phyloP scores from a whole-genome alignment of 2,888 invertebrate genomes.

The Crocallis elinguaria region DNA sequence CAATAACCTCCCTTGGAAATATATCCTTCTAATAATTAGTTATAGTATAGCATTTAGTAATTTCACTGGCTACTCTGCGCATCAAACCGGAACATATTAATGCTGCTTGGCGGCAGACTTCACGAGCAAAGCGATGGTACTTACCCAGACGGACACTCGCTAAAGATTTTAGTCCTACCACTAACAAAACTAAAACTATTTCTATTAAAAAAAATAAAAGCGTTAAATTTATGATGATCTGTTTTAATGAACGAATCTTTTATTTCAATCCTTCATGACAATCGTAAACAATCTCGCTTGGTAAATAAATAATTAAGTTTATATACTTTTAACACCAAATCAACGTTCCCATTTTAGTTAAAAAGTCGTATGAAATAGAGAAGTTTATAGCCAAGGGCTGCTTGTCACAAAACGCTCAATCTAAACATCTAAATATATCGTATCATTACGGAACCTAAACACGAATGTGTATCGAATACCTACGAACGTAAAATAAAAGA shows the following conservation, averaged over 20 bases:
- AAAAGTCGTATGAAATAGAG: constrained; percentile 12
- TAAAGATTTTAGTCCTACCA: too few species aligned
- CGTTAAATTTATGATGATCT: neutral
- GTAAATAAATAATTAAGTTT: neutral
- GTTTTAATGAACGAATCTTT: neutral
- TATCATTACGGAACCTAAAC: constrained; percentile 3
- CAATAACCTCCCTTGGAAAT: too few species aligned
- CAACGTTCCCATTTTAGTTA: neutral
- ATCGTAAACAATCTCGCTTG: constrained; percentile 1
- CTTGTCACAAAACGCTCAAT: constrained; percentile 9
- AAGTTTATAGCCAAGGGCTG: constrained; percentile 16
- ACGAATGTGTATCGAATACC: constrained; percentile 10
- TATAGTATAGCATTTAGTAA: too few species aligned
- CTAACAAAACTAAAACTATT: too few species aligned
- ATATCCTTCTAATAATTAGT: too few species aligned
- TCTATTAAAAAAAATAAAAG: too few species aligned
- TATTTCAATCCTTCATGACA: neutral
- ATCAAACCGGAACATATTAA: too few species aligned
- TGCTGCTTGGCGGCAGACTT: too few species aligned
- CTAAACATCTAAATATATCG: constrained; percentile 15
- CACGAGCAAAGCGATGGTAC: too few species aligned
- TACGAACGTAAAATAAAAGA: neutral
- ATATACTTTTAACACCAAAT: constrained; percentile 2
- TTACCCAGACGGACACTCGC: too few species aligned
- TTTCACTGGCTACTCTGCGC: too few species aligned